A percentile compares a stretch with the other conserved stretches of the same genome.
These are phyloP conservation scores for Bolinopsis microptera DNA, from an alignment of 37 sponge, comb jelly and placozoan genomes.

Conservation along the genomic window DNA sequence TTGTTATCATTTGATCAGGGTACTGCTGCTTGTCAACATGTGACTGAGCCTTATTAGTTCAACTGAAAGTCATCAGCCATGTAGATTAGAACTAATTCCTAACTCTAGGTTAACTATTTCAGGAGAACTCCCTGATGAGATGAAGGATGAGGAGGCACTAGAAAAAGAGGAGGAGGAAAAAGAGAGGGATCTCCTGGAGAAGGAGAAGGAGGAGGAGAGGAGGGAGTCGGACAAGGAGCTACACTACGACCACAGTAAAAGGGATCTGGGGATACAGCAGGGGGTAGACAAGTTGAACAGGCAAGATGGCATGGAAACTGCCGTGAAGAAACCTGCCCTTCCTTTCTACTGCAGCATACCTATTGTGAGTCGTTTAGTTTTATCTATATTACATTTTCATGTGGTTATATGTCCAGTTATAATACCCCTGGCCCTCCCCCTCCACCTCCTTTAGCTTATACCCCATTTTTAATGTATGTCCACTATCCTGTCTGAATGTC, in stretches of 20 bases:
- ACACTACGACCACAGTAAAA: neutral
- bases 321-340: neutral
- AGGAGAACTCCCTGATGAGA: neutral
- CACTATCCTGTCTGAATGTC: neutral
- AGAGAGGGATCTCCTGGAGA: too few relatives aligned
- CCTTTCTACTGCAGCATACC: constrained; percentile 40
- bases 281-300: neutral
- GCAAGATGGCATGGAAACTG: neutral
- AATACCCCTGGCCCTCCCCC: too few relatives aligned
- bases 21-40: too few relatives aligned
- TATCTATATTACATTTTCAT: neutral
- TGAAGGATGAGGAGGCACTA: neutral
- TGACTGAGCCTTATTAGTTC: too few relatives aligned
- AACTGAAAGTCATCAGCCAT: too few relatives aligned
- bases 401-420: too few relatives aligned
- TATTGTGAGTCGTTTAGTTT: neutral
- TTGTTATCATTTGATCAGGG: neutral
- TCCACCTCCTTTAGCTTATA: too few relatives aligned
- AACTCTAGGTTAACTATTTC: too few relatives aligned
- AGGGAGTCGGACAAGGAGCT: too few relatives aligned
- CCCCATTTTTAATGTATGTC: too few relatives aligned
- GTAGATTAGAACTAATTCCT: too few relatives aligned
- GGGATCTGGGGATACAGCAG: neutral
- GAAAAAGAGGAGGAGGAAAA: neutral
- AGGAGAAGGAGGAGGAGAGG: neutral